A percentile compares a stretch with the other conserved stretches of the same genome.
phyloP scores from a whole-genome alignment of 2,888 invertebrate genomes.

The Cancer borealis region DNA sequence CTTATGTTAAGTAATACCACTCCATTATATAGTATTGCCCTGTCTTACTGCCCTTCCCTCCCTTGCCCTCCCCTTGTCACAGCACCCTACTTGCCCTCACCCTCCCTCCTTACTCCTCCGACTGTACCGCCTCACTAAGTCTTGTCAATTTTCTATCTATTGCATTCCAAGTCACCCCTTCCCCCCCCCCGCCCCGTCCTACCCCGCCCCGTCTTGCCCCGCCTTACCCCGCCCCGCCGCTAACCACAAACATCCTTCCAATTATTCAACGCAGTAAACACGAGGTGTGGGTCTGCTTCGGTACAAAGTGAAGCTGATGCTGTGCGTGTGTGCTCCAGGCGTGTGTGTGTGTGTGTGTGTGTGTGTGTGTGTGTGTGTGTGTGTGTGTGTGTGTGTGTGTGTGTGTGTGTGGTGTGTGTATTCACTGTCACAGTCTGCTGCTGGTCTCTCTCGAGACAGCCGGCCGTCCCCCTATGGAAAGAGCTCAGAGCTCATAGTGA shows the following conservation, averaged over 20 bases:
- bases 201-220: too few relatives aligned
- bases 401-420: constrained; percentile 20
- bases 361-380: constrained; percentile 11
- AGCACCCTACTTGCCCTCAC: neutral
- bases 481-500: too few relatives aligned
- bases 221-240: neutral
- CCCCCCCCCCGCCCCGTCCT: neutral
- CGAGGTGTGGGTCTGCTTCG: neutral
- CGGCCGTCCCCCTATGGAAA: too few relatives aligned
- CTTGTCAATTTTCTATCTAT: neutral
- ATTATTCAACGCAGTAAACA: neutral
- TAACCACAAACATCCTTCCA: neutral
- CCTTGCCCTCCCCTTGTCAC: too few relatives aligned
- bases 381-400: constrained; percentile 13
- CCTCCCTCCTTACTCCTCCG: neutral
- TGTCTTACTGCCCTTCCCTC: too few relatives aligned
- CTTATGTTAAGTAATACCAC: neutral
- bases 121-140: neutral
- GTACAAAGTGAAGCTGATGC: neutral
- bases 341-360: constrained; percentile 11
- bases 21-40: neutral
- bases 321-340: neutral
- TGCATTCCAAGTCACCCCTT: neutral
- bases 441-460: too few relatives aligned
- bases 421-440: too few relatives aligned